Conservation (phyloP, 2,797 vertebrate genomes). For the Pteronotus mesoamericanus region DNA sequence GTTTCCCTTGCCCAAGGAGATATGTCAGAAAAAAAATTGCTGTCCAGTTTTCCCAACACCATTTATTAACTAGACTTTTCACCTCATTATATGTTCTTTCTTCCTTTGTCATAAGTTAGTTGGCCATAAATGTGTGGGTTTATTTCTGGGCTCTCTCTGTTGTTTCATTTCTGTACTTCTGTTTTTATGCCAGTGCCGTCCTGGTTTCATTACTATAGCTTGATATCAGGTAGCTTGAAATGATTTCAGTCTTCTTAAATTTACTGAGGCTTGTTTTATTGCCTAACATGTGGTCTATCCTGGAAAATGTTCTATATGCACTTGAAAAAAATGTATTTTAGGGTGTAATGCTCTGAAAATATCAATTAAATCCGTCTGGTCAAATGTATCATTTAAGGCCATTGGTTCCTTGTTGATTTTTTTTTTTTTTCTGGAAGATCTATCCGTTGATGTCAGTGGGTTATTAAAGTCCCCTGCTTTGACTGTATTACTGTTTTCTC, state of each 20-base stretch:
- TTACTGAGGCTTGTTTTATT: neutral
- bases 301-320: neutral
- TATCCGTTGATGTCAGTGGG: neutral
- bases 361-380: neutral
- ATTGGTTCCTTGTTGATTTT: neutral
- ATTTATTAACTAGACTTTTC: neutral
- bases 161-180: neutral
- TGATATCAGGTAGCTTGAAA: neutral
- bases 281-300: neutral
- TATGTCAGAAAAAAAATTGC: neutral
- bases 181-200: neutral
- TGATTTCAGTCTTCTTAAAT: neutral
- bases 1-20: neutral
- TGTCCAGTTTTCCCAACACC: neutral
- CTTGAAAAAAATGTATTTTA: neutral
- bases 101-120: neutral
- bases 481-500: neutral
- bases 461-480: too few relatives aligned
- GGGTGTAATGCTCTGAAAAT: neutral
- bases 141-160: neutral
- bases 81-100: neutral
- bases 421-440: neutral
- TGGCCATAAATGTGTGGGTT: neutral
- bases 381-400: neutral
- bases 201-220: neutral